Conservation (phyloP, 2,888 invertebrate genomes). For the Hirtodrosophila cameraria region DNA sequence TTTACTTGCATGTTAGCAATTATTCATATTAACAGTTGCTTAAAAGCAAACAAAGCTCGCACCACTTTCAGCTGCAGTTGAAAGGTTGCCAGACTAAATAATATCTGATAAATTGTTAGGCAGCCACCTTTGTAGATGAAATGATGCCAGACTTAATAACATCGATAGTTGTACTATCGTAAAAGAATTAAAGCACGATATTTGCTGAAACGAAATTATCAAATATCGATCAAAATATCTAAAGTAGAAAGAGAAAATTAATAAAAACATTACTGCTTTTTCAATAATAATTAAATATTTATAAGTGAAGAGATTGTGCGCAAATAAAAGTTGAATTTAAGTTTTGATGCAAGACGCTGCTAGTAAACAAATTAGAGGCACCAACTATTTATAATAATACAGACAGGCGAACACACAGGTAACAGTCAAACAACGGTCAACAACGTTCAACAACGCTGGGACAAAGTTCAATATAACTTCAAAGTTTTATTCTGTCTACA, state of each 20-base stretch:
- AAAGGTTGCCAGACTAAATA: no score
- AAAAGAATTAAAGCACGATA: background rate
- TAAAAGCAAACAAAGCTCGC: no score
- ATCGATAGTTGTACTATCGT: constrained; percentile 4
- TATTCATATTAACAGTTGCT: no score
- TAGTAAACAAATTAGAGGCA: background rate
- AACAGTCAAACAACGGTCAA: constrained; percentile 19
- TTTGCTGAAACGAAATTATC: constrained; percentile 1
- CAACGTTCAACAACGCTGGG: constrained; percentile 1
- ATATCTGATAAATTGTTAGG: no score
- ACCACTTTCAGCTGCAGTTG: no score
- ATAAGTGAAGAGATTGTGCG: background rate
- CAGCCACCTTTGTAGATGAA: no score
- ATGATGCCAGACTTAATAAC: no score
- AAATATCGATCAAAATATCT: constrained; percentile 17
- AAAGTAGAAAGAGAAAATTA: constrained; percentile 23
- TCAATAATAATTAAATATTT: background rate
- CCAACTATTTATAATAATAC: background rate
- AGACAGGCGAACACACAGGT: constrained; percentile 12
- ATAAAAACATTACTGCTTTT: constrained; percentile 16
- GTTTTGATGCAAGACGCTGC: background rate
- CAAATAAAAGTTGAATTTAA: background rate
- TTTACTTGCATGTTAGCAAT: no score
- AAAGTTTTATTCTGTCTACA: constrained; percentile 27
- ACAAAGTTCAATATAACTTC: constrained; percentile 57